Percentiles rank a stretch among this genome's conserved stretches.
Evolutionary conservation across 2,113 vertebrate genomes (phyloP).

Genomic region (Thalassarche chlororhynchos): DNA sequence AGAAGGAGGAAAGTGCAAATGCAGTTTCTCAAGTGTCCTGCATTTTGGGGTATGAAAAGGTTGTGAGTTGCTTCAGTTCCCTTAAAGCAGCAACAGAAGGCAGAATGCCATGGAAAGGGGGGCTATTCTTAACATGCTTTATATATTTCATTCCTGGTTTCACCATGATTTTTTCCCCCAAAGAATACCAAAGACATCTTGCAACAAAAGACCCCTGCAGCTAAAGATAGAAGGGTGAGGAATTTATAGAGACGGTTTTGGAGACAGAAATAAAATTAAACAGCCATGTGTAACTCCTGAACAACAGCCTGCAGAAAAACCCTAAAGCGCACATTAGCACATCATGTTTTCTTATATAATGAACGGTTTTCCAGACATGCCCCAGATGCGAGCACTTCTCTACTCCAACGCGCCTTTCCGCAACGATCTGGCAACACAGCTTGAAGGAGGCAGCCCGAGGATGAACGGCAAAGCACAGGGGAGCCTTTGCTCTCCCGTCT

Average conservation of each 20-base stretch:
- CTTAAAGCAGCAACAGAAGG: constrained; percentile 35
- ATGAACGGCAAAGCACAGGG: background rate
- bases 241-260: constrained; percentile 40
- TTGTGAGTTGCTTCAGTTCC: constrained; percentile 27
- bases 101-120: background rate
- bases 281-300: constrained; percentile 20
- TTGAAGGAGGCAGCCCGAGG: constrained; percentile 12
- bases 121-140: background rate
- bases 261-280: constrained; percentile 54
- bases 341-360: constrained; percentile 29
- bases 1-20: constrained; percentile 66
- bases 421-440: background rate
- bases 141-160: constrained; percentile 3
- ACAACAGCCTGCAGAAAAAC: constrained; percentile 53
- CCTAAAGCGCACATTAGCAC: constrained; percentile 38
- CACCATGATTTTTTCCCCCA: background rate
- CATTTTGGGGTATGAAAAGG: background rate
- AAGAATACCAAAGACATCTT: background rate
- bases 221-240: constrained; percentile 16
- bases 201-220: background rate
- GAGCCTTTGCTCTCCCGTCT: background rate
- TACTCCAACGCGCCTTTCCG: background rate
- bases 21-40: constrained; percentile 56
- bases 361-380: constrained; percentile 29
- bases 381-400: constrained; percentile 5